A percentile compares a stretch with the other conserved stretches of the same genome.
phyloP scores from a whole-genome alignment of 2,797 vertebrate species.

The Pteronotus mesoamericanus region DNA sequence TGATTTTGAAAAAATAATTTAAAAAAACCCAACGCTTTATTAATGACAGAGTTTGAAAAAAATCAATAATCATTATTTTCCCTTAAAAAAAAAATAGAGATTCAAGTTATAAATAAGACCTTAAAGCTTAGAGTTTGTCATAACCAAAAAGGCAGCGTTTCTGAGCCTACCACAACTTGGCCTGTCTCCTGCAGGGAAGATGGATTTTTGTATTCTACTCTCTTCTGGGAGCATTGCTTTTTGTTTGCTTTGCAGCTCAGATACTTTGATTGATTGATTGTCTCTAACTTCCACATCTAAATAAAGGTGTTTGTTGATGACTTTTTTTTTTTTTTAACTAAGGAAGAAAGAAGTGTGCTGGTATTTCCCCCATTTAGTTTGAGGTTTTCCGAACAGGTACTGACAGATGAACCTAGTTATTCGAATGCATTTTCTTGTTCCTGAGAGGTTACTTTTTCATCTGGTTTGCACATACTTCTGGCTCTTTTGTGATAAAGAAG shows the following conservation, averaged over 20 bases:
- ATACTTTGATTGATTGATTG: neutral
- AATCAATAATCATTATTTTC: neutral
- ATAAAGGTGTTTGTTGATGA: neutral
- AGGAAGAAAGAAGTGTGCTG: neutral
- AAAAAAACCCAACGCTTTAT: neutral
- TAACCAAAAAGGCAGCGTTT: neutral
- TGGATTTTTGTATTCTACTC: neutral
- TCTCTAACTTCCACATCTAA: neutral
- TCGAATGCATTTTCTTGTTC: neutral
- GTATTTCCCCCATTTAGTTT: neutral
- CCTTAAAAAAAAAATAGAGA: neutral
- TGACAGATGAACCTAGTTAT: neutral
- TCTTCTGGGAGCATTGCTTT: neutral
- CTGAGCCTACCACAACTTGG: neutral
- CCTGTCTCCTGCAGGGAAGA: neutral
- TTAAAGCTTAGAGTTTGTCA: neutral
- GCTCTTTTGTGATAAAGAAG: neutral
- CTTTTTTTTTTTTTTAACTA: neutral
- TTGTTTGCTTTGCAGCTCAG: neutral
- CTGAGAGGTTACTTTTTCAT: neutral
- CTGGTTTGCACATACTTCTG: neutral
- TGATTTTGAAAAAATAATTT: neutral
- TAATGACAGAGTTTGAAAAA: neutral
- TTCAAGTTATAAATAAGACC: neutral
- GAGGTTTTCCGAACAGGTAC: neutral